phyloP scores from a whole-genome alignment of 2,113 vertebrate species.

The Siphamia tubifer region DNA sequence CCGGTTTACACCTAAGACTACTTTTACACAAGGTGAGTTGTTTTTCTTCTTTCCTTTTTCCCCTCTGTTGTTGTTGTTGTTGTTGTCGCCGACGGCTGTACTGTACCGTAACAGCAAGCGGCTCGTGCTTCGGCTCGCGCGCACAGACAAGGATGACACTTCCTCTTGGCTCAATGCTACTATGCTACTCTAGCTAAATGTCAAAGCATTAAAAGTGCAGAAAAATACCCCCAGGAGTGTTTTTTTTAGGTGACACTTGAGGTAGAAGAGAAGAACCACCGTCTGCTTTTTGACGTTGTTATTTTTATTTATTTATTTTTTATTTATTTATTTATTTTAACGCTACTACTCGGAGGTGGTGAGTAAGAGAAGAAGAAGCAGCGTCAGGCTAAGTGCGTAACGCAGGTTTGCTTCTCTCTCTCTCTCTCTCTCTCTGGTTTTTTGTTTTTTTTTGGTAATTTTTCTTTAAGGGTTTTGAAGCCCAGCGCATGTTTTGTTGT shows the following conservation, averaged over 20 bases:
- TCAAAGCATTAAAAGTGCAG: constrained; percentile 20
- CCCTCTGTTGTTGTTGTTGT: not conserved
- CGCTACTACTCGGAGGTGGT: constrained; percentile 6
- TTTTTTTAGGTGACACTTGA: not conserved
- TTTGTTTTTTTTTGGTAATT: too few species aligned
- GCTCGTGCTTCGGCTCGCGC: constrained; percentile 32
- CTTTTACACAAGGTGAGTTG: constrained; percentile 42
- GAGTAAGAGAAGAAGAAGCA: too few species aligned
- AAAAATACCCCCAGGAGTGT: rapidly evolving
- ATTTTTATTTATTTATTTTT: too few species aligned
- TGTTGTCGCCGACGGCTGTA: not conserved
- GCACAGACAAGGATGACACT: constrained; percentile 46
- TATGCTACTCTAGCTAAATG: constrained; percentile 14
- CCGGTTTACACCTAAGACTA: not conserved
- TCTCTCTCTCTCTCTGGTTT: too few species aligned
- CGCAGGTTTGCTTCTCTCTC: constrained; percentile 41
- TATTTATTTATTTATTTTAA: too few species aligned
- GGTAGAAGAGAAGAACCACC: constrained; percentile 16
- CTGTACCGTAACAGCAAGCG: too few species aligned
- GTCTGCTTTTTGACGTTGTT: constrained; percentile 30
- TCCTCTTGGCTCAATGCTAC: constrained; percentile 47
- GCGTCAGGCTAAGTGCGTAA: constrained; percentile 59
- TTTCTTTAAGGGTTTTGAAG: not conserved
- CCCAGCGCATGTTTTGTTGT: constrained; percentile 9
- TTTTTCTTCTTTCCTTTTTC: not conserved